phyloP scores from a whole-genome alignment of 2,113 vertebrate species.

The Tylochromis polylepis region DNA sequence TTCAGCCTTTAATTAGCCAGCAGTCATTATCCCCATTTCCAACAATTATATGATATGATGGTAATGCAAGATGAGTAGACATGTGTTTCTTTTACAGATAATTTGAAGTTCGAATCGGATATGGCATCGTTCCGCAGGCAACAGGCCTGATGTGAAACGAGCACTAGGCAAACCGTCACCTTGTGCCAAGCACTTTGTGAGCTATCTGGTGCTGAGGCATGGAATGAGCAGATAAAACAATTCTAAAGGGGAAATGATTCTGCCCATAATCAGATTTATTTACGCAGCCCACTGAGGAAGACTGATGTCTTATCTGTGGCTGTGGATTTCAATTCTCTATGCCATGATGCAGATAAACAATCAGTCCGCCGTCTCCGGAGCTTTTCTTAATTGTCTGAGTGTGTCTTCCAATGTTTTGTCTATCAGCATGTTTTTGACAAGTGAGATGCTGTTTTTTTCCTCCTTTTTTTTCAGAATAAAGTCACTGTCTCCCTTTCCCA shows the following conservation, averaged over 20 bases:
- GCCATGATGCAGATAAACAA: conserved; percentile 70
- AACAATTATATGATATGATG: neutral
- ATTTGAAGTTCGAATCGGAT: neutral
- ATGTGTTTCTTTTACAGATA: neutral
- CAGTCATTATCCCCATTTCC: neutral
- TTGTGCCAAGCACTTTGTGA: conserved; percentile 42
- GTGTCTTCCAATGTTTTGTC: neutral
- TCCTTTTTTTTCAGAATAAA: neutral
- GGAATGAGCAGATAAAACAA: conserved; percentile 74
- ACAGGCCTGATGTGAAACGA: conserved; percentile 4
- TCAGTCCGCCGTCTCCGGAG: conserved; percentile 61
- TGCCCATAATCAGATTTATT: conserved; percentile 78
- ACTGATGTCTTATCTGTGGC: conserved; percentile 76
- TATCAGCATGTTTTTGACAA: conserved; percentile 41
- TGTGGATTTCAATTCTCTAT: conserved; percentile 71
- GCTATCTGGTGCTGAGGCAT: conserved; percentile 64
- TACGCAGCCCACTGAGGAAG: conserved; percentile 69
- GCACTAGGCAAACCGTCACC: conserved; percentile 25
- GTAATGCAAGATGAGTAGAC: neutral
- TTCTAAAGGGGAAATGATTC: conserved; percentile 76
- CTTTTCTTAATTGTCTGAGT: conserved; percentile 62
- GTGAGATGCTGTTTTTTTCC: neutral
- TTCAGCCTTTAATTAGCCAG: neutral
- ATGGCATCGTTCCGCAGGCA: neutral
- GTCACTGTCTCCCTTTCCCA: conserved; percentile 13